phyloP scores from a whole-genome alignment of 2,797 vertebrate species.

The Pelochelys cantorii region DNA sequence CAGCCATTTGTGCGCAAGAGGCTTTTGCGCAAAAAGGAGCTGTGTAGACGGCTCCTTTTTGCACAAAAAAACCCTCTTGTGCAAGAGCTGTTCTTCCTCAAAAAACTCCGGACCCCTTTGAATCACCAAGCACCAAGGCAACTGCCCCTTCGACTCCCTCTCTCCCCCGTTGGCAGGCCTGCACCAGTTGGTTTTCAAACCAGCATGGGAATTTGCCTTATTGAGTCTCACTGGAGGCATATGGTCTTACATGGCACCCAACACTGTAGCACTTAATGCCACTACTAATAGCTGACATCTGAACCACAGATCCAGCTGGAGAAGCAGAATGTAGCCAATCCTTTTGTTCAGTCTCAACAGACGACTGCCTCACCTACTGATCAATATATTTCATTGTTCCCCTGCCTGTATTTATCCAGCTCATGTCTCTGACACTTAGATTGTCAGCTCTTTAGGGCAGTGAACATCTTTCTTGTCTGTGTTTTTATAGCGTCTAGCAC shows the following conservation, averaged over 20 bases:
- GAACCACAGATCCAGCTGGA: neutral
- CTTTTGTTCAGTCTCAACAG: neutral
- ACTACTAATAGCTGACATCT: neutral
- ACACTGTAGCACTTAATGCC: neutral
- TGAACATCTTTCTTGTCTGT: neutral
- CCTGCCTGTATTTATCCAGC: neutral
- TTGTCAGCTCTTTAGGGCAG: neutral
- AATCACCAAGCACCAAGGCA: no score
- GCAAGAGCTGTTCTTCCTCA: no score
- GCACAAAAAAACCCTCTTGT: no score
- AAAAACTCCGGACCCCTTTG: no score
- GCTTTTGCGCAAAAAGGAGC: no score
- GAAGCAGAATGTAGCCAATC: neutral
- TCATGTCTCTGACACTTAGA: neutral
- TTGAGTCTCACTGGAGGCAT: neutral
- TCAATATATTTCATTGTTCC: neutral
- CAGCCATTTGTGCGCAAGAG: no score
- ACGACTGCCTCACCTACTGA: neutral
- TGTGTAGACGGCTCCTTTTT: no score
- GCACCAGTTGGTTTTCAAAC: neutral
- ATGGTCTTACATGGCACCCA: neutral
- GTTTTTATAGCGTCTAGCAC: neutral
- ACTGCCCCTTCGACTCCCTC: no score
- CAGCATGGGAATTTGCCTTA: neutral
- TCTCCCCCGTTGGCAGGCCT: no score